These are phyloP conservation scores for Galeruca laticollis DNA, from an alignment of 2,888 invertebrate genomes.

Conservation along the genomic window DNA sequence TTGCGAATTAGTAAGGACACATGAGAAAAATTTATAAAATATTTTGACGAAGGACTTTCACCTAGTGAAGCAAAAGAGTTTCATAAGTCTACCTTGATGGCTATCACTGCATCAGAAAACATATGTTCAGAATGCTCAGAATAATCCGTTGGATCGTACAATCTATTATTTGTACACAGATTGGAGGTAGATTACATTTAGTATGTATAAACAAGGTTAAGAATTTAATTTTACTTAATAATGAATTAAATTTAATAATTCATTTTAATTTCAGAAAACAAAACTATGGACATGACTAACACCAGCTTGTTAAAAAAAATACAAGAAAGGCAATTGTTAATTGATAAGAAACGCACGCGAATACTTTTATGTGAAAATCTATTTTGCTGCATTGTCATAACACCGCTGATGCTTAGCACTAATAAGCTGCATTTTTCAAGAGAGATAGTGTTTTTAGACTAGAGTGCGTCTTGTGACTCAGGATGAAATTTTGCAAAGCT, in stretches of 20 bases:
- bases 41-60: background rate
- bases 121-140: constrained; percentile 24
- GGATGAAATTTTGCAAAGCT: constrained; percentile 36
- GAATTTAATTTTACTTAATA: background rate
- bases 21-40: constrained; percentile 15
- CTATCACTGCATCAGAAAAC: background rate
- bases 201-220: too few relatives aligned
- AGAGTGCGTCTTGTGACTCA: constrained; percentile 41
- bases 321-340: background rate
- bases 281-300: background rate
- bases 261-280: background rate
- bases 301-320: background rate
- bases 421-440: constrained; percentile 30
- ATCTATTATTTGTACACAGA: too few relatives aligned
- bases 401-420: constrained; percentile 27
- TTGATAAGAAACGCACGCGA: too few relatives aligned
- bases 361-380: too few relatives aligned
- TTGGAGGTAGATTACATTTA: too few relatives aligned
- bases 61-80: constrained; percentile 33
- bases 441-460: constrained; percentile 34
- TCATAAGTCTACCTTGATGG: constrained; percentile 39
- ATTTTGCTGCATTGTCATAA: background rate
- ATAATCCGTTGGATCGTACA: too few relatives aligned
- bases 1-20: constrained; percentile 11
- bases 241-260: background rate